Evolutionary conservation across 30 jellyfish, hydroid and myxozoan genomes (phyloP), one percentile per base, ranked within the genome.

Genomic region (Rhopilema esculentum): DNA sequence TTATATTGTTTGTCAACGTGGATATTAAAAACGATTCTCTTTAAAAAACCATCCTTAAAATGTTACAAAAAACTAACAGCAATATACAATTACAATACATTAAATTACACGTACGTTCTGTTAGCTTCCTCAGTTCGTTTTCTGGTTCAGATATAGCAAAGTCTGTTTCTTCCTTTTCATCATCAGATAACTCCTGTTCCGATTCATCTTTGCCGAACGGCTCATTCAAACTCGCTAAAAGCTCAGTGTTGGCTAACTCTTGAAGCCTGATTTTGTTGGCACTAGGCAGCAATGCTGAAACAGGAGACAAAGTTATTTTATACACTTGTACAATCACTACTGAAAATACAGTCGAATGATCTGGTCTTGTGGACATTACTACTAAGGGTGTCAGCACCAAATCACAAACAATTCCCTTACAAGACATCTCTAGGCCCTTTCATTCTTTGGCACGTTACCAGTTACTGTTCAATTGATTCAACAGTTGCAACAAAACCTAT

Each of bases 241-340:
- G 78, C 83, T 95, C 99, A 24, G 94, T 96, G 72, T 95, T 95
- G 18, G 99, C 99, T 48, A 95, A 75, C 69, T 95, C 99, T 82
- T 89, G 97, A 22, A 95, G 74, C 62, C 94, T 88, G 82, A 82
- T 96, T 62, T 89, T 89, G 88, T 94, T 88, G 31, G 97, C 75
- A 16, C 96, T 77, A 12, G 99, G 99, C 72, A 95, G 84, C 72
- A 88, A 52, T 26, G 97, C 97, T 88, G 91, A 88, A 85, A 85
- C 76, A 0, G 86, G 89, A 74, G 82, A 74, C 24, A 63, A 23
- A 1, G 73, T 85, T 27, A 72, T 25, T 23, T 52, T 30, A 64
- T 30, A 68, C 23, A 82, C 75, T 21, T 75, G 83, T 27, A 65
- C 91, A 18, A 82, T 4, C 23, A 29, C 49, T 40, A 79, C 50